phyloP scores from a whole-genome alignment of 2,113 vertebrate genomes.

The Mirza zaza region DNA sequence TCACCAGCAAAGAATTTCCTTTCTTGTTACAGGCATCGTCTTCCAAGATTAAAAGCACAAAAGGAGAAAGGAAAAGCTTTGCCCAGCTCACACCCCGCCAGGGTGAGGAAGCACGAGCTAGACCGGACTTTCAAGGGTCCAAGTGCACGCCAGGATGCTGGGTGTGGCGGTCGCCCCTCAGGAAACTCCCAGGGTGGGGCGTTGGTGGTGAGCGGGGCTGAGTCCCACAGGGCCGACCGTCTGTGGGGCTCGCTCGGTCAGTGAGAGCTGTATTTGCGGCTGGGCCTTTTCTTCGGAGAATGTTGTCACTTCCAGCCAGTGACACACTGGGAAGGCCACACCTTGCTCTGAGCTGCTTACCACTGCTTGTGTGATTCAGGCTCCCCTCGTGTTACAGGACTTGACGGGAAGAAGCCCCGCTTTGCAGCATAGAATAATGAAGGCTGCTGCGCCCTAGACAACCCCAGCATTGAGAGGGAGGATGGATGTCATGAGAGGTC shows the following conservation, averaged over 20 bases:
- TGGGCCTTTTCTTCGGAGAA: background rate
- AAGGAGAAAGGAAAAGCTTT: background rate
- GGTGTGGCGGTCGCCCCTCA: background rate
- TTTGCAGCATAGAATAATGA: background rate
- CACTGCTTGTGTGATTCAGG: background rate
- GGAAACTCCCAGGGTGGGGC: background rate
- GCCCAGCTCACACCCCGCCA: background rate
- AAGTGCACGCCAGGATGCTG: accelerated
- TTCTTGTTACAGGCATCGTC: constrained; percentile 52
- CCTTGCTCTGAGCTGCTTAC: background rate
- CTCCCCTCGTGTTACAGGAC: background rate
- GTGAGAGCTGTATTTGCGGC: background rate
- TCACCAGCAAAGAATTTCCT: constrained; percentile 74
- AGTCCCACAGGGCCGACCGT: too few relatives aligned
- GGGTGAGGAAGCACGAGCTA: background rate
- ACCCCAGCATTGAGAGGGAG: background rate
- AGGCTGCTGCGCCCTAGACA: background rate
- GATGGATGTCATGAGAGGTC: background rate
- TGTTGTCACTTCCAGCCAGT: background rate
- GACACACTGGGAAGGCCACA: background rate
- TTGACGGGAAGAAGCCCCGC: background rate
- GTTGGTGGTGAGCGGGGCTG: background rate
- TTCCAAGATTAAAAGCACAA: constrained; percentile 57
- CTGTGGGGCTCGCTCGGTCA: background rate
- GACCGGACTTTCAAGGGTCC: background rate